Evolutionary conservation across 2,113 vertebrate species (phyloP), one percentile per base, ranked within the genome.

Genomic region (Lycaon pictus): DNA sequence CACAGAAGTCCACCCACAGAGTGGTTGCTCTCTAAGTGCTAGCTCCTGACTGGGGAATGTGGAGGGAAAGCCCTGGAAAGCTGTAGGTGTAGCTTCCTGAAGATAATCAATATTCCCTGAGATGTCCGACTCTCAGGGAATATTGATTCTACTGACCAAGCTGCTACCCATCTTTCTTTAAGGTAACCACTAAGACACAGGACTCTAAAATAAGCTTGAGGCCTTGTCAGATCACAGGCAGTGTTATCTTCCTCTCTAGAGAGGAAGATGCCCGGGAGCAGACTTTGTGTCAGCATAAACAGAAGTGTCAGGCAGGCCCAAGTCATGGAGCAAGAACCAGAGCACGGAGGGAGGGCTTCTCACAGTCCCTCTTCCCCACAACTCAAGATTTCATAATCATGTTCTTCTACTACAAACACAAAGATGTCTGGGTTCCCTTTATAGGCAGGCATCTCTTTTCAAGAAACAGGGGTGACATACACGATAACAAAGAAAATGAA

Each of bases 361-460:
- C 67, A 17, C 6, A 37, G 60, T 9, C 7, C 7, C 19, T 48
- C 13, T n/a, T 27, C 53, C 71, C 69, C 60, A 37, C 56, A 48
- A 63, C n/a, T 69, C 76, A 67, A 25, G 62, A 62, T 43, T 19
- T 9, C 25, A 13, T 80, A 12, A 19, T 76, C 63, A 37, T 23
- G 35, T 77, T 82, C 53, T 92, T 79, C 94, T 22, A 86, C 32
- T 90, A 58, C 4, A 86, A 65, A 94, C 25, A 87, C 55, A 92
- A 51, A 95, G 13, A 91, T 10, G 51, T 76, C 35, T 37, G 27
- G 29, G 48, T 1, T 10, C 27, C 27, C 17, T 53, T 82, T 71
- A 85, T 5, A 43, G 5, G 51, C 43, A 43, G 23, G 13, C 56
- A 10, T n/a, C 16, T 88, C 35, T 53, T 92, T 79, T 87, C 90